Base-by-base conservation (phyloP, 2,888 invertebrate species). In the Aelia acuminata region DNA sequence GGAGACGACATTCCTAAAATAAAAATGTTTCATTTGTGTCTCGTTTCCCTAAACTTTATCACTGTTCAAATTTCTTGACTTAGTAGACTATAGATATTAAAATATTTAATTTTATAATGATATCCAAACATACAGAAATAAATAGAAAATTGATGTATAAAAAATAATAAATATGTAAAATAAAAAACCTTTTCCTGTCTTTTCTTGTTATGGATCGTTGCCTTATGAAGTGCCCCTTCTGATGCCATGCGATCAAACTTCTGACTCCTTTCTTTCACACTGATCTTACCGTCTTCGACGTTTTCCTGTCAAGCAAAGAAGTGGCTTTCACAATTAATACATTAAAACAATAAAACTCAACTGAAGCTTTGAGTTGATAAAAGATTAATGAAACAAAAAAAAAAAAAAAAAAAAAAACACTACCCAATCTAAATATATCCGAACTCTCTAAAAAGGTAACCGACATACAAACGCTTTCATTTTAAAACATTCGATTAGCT, bases 181-280 rank as follows among this genome's bases (percentile, higher is more conserved):
- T 53, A 22, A n/a, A 53, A 49, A 47, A 96, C 96, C 94, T 95
- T 95, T 90, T 94, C 94, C 89, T 93, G 93, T 90, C 94, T 94
- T 93, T 94, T 92, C 92, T 93, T 93, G 92, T 92, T 89, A 92
- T 93, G 85, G 86, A 92, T 91, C 84, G 91, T 90, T 91, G 90
- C 91, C 91, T 90, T 90, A 88, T 91, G 91, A 84, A 93, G 92
- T 91, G 94, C 94, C 88, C 93, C 93, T 91, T 97, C 96, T 0
- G 97, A 97, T 88, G 97, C 97, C 94, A 98, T 95, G 91, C 96
- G 94, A 92, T 98, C 98, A 92, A 98, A 97, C 93, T 97, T 97
- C 93, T 97, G 96, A 91, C 97, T 97, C 89, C 97, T 94, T 92
- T 98, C 98, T 92, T 97, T 97, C 18, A 98, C 98, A 91, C 97